Percentiles rank a stretch among this genome's conserved stretches.
These are phyloP conservation scores for Lycophotia porphyrea DNA, from an alignment of 2,888 invertebrate species.

Conservation along the genomic window DNA sequence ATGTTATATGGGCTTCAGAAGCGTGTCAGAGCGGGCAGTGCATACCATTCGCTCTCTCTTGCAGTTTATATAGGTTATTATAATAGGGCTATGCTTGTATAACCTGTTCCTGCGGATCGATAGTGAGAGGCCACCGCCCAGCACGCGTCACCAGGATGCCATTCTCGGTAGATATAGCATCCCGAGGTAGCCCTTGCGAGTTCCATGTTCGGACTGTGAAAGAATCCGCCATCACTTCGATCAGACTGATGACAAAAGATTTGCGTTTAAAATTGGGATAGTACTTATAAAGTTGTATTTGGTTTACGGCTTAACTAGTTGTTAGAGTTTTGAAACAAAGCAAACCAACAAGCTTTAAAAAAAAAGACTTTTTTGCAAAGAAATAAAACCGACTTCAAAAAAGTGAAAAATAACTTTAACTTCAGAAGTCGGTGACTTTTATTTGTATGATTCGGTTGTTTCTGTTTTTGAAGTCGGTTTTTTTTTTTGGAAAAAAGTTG, in stretches of 20 bases:
- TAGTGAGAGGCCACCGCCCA: conserved; percentile 97
- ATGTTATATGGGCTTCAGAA: not conserved
- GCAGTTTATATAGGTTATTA: not conserved
- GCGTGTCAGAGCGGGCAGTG: conserved; percentile 10
- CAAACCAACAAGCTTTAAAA: not conserved
- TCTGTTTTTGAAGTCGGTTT: too few species aligned
- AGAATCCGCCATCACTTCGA: conserved; percentile 94
- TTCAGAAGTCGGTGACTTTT: too few species aligned
- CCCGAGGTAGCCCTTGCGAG: conserved; percentile 96
- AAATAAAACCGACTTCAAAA: too few species aligned
- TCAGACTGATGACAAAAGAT: conserved; percentile 89
- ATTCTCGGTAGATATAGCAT: conserved; percentile 97
- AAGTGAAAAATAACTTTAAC: too few species aligned
- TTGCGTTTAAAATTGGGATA: not conserved
- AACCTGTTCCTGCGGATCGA: conserved; percentile 98
- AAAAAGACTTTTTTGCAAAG: too few species aligned
- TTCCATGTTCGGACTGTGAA: conserved; percentile 97
- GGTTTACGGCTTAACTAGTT: not conserved
- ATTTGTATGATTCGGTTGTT: too few species aligned
- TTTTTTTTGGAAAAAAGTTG: too few species aligned
- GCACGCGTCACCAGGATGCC: conserved; percentile 96
- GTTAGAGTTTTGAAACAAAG: not conserved
- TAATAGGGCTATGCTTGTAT: conserved; percentile 3
- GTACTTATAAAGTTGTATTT: not conserved
- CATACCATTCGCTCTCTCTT: conserved; percentile 1